These are phyloP conservation scores for Otus scops DNA, from an alignment of 2,797 vertebrate species.

Conservation along the genomic window DNA sequence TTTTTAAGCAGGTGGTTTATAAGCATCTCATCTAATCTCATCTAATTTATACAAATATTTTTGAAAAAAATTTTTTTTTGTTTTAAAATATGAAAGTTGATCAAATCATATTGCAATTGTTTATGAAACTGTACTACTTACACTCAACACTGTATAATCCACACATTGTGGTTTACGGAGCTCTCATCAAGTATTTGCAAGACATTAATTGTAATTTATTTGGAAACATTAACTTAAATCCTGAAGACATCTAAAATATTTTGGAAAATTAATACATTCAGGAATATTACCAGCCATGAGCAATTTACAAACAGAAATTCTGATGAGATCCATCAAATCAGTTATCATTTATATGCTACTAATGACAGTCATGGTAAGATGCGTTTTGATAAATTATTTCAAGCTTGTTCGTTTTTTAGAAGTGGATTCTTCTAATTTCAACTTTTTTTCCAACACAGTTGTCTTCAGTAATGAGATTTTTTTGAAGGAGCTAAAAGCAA, in stretches of 20 bases:
- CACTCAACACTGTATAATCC: background rate
- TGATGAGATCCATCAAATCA: background rate
- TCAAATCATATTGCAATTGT: background rate
- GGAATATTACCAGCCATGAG: background rate
- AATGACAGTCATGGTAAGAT: background rate
- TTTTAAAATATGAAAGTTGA: background rate
- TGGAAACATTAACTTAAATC: background rate
- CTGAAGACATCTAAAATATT: background rate
- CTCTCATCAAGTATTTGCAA: background rate
- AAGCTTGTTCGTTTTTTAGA: background rate
- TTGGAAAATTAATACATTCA: background rate
- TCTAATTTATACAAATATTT: background rate
- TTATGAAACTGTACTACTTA: background rate
- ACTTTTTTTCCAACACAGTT: background rate
- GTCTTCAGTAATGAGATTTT: background rate
- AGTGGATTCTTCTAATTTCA: background rate
- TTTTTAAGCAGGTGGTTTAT: background rate
- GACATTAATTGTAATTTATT: background rate
- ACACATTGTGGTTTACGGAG: background rate
- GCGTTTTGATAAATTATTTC: background rate
- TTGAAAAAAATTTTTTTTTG: rapidly evolving
- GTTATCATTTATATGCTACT: background rate
- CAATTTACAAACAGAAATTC: background rate
- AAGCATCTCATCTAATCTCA: background rate
- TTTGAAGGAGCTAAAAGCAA: background rate